A percentile compares a stretch with the other conserved stretches of the same genome.
Evolutionary conservation across 2,888 invertebrate species (phyloP).

Genomic region (Drosophila lacicola): DNA sequence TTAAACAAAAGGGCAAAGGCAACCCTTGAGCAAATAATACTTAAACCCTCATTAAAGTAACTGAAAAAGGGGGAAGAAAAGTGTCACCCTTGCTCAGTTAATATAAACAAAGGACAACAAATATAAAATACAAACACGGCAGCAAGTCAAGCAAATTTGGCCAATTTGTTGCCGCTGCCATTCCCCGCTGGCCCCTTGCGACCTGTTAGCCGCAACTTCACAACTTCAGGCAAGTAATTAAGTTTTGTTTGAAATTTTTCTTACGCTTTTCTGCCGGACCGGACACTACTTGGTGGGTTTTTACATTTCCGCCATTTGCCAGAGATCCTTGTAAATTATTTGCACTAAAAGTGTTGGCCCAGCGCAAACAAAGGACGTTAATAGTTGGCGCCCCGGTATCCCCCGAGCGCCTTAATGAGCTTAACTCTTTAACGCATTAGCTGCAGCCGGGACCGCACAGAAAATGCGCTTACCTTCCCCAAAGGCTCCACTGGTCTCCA

Average conservation of each 20-base stretch:
- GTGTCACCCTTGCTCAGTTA: constrained; percentile 78
- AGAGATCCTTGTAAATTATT: constrained; percentile 65
- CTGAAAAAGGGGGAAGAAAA: constrained; percentile 44
- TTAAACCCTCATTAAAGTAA: constrained; percentile 79
- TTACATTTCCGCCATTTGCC: constrained; percentile 60
- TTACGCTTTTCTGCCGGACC: constrained; percentile 62
- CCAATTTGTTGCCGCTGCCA: constrained; percentile 68
- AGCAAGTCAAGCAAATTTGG: constrained; percentile 78
- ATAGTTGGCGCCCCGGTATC: constrained; percentile 50
- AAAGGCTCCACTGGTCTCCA: background rate
- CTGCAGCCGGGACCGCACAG: constrained; percentile 34
- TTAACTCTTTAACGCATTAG: constrained; percentile 78
- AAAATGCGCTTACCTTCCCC: constrained; percentile 62
- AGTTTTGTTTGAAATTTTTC: constrained; percentile 78
- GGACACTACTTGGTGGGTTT: constrained; percentile 67
- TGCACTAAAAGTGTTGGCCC: constrained; percentile 53
- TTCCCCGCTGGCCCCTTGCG: background rate
- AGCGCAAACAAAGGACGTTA: constrained; percentile 61
- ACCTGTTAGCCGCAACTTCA: background rate
- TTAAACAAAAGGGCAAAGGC: constrained; percentile 74
- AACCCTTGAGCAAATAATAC: constrained; percentile 79
- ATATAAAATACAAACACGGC: constrained; percentile 63
- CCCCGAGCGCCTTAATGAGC: constrained; percentile 61
- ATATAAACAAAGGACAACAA: constrained; percentile 76
- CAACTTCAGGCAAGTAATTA: constrained; percentile 65